Base-by-base conservation (phyloP, 2,797 vertebrate species). In the Rhodeus uyekii region DNA sequence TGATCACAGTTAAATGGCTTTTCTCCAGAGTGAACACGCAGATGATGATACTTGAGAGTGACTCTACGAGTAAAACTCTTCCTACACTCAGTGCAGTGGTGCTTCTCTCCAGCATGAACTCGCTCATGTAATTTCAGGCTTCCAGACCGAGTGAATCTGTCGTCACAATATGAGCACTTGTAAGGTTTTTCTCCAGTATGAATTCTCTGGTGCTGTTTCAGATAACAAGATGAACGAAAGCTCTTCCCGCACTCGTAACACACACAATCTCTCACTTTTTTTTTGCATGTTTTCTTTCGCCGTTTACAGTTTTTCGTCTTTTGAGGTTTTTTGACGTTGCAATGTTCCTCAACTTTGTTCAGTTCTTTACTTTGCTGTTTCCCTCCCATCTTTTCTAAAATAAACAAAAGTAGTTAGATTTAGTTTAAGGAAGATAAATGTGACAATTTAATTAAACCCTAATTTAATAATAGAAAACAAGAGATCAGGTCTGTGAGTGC, bases 101-200 rank as follows among this genome's bases (percentile, higher is more conserved):
- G 61, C 9, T 36, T 64, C 32, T 64, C 61, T 22, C 18, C 61
- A 12, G 61, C 36, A 1, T 64, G 61, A 22, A 64, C 2, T 36
- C 32, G 18, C 4, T 36, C 9, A 0, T 64, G 61, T 36, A 0
- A 0, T 36, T 22, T 64, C 16, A 36, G 61, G 2, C 0, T 0
- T 36, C 9, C 61, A 22, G 61, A 22, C 2, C 1, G 4, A 36
- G 32, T 6, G 2, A 64, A 64, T 1, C 8, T 22, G 27, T 34
- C n/a, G 8, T 50, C 18, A 50, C 69, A 72, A 34, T 12, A 22
- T 1, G 18, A 38, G 34, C 63, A 38, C 63, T 65, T 38, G 63
- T 6, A 22, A 39, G 61, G 61, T 64, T 36, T 63, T 34, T 64
- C 61, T 64, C 61, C 61, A 8, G 61, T 64, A 8, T 64, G 61